These are phyloP conservation scores for Metacarcinus magister DNA, from an alignment of 2,888 invertebrate species.

Conservation along the genomic window DNA sequence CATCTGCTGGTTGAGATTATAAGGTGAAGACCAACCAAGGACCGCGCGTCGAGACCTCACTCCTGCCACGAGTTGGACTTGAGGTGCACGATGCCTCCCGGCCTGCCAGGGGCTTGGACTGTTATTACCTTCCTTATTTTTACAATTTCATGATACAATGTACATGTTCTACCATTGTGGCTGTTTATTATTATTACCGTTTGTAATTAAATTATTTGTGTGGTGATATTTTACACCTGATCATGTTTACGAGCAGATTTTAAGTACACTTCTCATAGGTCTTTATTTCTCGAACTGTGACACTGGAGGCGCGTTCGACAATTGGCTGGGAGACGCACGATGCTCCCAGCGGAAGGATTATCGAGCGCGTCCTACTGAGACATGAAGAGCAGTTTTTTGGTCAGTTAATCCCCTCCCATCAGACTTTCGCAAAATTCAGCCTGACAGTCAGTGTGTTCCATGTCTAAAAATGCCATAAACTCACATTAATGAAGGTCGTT, in stretches of 20 bases:
- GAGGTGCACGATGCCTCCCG: slow-evolving; percentile 49
- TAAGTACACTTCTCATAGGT: slow-evolving; percentile 73
- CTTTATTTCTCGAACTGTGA: slow-evolving; percentile 76
- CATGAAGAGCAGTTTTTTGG: slow-evolving; percentile 77
- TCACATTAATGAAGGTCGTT: background rate
- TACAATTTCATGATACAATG: slow-evolving; percentile 64
- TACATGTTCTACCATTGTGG: slow-evolving; percentile 75
- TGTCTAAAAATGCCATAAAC: slow-evolving; percentile 13
- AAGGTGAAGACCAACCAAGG: background rate
- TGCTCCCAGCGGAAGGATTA: slow-evolving; percentile 11
- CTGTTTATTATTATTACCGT: slow-evolving; percentile 77
- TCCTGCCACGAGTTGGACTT: slow-evolving; percentile 33
- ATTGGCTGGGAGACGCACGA: slow-evolving; percentile 16
- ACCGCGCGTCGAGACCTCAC: slow-evolving; percentile 26
- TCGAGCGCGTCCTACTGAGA: slow-evolving; percentile 68
- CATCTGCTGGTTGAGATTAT: background rate
- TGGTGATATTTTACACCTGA: slow-evolving; percentile 79
- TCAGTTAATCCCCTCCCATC: slow-evolving; percentile 22
- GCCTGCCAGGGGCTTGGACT: slow-evolving; percentile 13
- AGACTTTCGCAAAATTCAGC: slow-evolving; percentile 26
- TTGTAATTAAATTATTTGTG: slow-evolving; percentile 80
- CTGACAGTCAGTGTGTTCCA: background rate
- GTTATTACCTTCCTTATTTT: background rate
- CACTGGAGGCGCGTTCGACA: slow-evolving; percentile 70
- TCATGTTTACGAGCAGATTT: slow-evolving; percentile 77